phyloP scores from a whole-genome alignment of 2,113 vertebrate species.

The Anarrhichthys ocellatus region DNA sequence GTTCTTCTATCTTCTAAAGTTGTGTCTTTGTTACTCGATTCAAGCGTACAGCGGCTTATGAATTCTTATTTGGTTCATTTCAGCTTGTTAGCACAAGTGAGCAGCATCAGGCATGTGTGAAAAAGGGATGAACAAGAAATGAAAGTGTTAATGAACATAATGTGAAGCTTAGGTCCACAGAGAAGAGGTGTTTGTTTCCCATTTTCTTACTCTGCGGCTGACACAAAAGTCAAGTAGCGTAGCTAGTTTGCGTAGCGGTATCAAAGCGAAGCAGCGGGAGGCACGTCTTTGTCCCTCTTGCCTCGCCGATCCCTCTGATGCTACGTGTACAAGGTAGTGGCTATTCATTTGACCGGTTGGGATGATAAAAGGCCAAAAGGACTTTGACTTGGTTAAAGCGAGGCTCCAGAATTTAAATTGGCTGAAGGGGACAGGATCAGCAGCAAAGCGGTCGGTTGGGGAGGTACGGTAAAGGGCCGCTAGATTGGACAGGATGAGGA shows the following conservation, averaged over 20 bases:
- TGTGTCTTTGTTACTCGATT: conserved; percentile 9
- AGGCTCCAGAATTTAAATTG: conserved; percentile 57
- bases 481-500: conserved; percentile 61
- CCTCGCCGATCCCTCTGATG: conserved; percentile 43
- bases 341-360: conserved; percentile 50
- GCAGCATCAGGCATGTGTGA: conserved; percentile 17
- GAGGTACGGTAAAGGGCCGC: conserved; percentile 53
- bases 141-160: conserved; percentile 33
- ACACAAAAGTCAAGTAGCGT: conserved; percentile 6
- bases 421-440: conserved; percentile 38
- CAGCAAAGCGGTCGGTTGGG: conserved; percentile 39
- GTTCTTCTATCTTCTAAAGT: background rate
- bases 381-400: conserved; percentile 36
- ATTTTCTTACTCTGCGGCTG: background rate
- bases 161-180: background rate
- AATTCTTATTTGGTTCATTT: conserved; percentile 18
- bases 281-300: conserved; percentile 24
- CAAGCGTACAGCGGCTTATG: conserved; percentile 21
- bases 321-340: conserved; percentile 50
- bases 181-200: background rate
- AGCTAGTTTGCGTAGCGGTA: conserved; percentile 33
- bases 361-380: conserved; percentile 55
- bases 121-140: conserved; percentile 20
- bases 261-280: conserved; percentile 44
- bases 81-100: conserved; percentile 10